These are phyloP conservation scores for Podarcis muralis DNA, from an alignment of 2,113 vertebrate genomes.

Conservation along the genomic window DNA sequence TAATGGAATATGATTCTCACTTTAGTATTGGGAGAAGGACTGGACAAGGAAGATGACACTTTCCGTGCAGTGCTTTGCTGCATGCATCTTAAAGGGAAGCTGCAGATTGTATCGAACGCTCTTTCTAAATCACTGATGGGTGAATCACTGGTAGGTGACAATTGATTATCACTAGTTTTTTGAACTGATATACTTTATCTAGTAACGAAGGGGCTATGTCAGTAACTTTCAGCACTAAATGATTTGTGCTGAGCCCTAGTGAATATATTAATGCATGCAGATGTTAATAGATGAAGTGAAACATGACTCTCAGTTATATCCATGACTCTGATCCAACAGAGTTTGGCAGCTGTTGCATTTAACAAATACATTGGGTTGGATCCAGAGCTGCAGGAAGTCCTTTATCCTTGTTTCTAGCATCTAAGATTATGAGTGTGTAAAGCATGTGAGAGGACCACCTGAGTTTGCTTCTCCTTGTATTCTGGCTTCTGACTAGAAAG, in stretches of 20 bases:
- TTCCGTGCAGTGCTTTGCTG: constrained; percentile 89
- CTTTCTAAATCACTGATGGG: constrained; percentile 95
- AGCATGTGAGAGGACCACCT: not conserved
- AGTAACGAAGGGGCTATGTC: constrained; percentile 19
- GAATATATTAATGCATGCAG: not conserved
- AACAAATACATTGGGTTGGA: not conserved
- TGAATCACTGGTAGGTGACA: constrained; percentile 91
- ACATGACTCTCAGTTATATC: not conserved
- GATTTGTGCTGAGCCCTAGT: not conserved
- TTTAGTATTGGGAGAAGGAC: constrained; percentile 91
- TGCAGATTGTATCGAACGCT: constrained; percentile 90
- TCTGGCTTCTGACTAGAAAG: not conserved
- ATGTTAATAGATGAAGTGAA: not conserved
- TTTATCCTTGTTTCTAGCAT: not conserved
- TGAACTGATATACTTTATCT: constrained; percentile 8
- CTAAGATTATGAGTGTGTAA: constrained; percentile 2
- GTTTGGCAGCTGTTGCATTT: not conserved
- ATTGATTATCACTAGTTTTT: constrained; percentile 20
- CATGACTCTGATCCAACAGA: not conserved
- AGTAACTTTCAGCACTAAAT: constrained; percentile 24
- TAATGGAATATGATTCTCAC: constrained; percentile 62
- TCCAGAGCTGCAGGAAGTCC: not conserved
- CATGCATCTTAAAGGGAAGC: constrained; percentile 94
- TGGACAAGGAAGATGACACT: constrained; percentile 86
- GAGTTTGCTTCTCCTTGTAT: not conserved